Evolutionary conservation across 53 echinoderm and acorn worm genomes (phyloP).

Genomic region (Holothuria scabra): DNA sequence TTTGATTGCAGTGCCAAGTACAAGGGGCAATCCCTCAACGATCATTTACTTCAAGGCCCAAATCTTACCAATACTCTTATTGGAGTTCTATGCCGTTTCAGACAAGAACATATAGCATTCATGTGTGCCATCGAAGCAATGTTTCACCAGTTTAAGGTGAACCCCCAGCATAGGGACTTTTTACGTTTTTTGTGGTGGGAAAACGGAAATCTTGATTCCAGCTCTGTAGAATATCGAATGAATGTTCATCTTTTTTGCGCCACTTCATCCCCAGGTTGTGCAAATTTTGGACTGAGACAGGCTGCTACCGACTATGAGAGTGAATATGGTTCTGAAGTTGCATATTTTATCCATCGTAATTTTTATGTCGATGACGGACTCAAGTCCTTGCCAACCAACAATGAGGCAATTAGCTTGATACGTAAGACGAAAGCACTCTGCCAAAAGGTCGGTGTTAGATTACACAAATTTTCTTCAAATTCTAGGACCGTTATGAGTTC

Average conservation of each 20-base stretch:
- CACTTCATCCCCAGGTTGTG: slow-evolving; percentile 57
- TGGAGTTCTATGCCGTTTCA: slow-evolving; percentile 37
- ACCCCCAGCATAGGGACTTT: slow-evolving; percentile 1
- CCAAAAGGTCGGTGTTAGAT: slow-evolving; percentile 54
- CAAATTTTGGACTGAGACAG: slow-evolving; percentile 58
- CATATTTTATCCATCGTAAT: slow-evolving; percentile 68
- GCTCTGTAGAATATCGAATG: too few species aligned
- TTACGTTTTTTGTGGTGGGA: too few species aligned
- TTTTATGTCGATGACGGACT: slow-evolving; percentile 69
- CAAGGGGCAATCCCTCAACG: slow-evolving; percentile 14
- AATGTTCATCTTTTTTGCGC: slow-evolving; percentile 62
- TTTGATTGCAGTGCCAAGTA: too few species aligned
- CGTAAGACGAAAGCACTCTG: slow-evolving; percentile 18
- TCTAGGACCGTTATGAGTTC: slow-evolving; percentile 51
- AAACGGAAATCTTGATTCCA: not conserved
- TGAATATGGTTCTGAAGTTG: slow-evolving; percentile 27
- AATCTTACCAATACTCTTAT: slow-evolving; percentile 9
- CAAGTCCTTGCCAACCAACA: slow-evolving; percentile 47
- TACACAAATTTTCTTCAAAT: slow-evolving; percentile 67
- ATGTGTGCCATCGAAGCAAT: slow-evolving; percentile 39
- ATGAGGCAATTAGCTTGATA: slow-evolving; percentile 62
- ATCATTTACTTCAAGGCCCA: not conserved
- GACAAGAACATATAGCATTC: too few species aligned
- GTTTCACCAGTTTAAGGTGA: too few species aligned
- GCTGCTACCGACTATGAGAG: slow-evolving; percentile 14